Percentiles rank a stretch among this genome's conserved stretches.
Evolutionary conservation across 2,113 vertebrate genomes (phyloP).

Genomic region (Upupa epops): DNA sequence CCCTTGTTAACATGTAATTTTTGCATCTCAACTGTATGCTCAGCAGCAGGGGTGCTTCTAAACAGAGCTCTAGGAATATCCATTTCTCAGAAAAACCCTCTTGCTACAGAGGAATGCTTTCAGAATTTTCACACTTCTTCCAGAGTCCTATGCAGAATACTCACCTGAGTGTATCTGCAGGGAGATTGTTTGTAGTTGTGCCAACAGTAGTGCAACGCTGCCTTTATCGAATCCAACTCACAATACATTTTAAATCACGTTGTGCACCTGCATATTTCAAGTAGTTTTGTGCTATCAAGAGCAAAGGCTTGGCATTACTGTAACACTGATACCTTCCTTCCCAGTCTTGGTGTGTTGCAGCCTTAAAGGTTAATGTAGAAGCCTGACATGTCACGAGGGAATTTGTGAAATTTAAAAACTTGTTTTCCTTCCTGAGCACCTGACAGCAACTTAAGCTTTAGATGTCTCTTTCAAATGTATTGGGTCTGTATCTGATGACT

Average conservation of each 20-base stretch:
- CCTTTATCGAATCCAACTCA: neutral
- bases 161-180: neutral
- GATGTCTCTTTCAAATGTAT: neutral
- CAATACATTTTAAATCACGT: neutral
- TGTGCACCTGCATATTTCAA: neutral
- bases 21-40: neutral
- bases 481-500: constrained; percentile 9
- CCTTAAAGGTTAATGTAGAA: constrained; percentile 10
- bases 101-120: neutral
- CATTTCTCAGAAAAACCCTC: neutral
- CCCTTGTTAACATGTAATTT: neutral
- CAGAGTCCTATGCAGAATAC: too few species aligned
- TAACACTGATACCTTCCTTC: neutral
- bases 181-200: neutral
- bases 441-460: neutral
- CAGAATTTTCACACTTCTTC: neutral
- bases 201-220: neutral
- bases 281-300: neutral
- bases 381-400: neutral
- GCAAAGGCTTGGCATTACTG: neutral
- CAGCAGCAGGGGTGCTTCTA: neutral
- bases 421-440: neutral
- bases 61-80: neutral
- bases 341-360: neutral
- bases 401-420: constrained; percentile 10